Evolutionary conservation across 1,140 invertebrate species (phyloP), one percentile per base, ranked within the genome.

Genomic region (Phenacoccus solenopsis): DNA sequence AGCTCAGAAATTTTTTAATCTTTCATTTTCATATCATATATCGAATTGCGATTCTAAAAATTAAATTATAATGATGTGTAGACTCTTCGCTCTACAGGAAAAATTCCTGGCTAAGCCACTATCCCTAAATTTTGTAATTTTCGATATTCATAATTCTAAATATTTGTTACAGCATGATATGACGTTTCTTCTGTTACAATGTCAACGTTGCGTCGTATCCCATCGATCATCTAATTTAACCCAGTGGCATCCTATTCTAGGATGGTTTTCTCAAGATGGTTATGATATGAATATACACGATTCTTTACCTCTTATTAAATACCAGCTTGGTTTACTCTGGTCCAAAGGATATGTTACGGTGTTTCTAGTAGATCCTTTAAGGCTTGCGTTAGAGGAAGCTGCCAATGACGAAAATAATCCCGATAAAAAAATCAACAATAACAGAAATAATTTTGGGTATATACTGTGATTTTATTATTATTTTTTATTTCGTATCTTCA

Each of bases 241-340:
- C 38, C 93, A 97, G 78, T 98, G 95, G 94, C 95, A 99, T 82
- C 94, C 96, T 20, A 86, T 98, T 28, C 82, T 99, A 7, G 96
- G 96, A n/a, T 98, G 95, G 94, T 94, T 96, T 80, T 88, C 90
- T 10, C 92, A 96, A 74, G 85, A 86, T 10, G 59, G 59, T 64
- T 86, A 91, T 59, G 92, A 96, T 77, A 80, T 82, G 7, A 87
- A 87, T n/a, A 82, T 94, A 30, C 90, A 93, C 75, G 90, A 91
- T 70, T 86, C 90, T 56, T 89, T 94, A 78, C 83, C 85, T 0
- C 84, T 87, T 74, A 87, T 96, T 0, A 89, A 93, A 73, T 82
- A 81, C 28, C 94, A 98, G 77, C 79, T 98, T 20, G 87, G 90
- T 69, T 82, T 90, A 71, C 79, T 98, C 16, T 98, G 95, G 95